Evolutionary conservation across 2,113 vertebrate genomes (phyloP), one percentile per base, ranked within the genome.

Genomic region (Nipponia nippon): DNA sequence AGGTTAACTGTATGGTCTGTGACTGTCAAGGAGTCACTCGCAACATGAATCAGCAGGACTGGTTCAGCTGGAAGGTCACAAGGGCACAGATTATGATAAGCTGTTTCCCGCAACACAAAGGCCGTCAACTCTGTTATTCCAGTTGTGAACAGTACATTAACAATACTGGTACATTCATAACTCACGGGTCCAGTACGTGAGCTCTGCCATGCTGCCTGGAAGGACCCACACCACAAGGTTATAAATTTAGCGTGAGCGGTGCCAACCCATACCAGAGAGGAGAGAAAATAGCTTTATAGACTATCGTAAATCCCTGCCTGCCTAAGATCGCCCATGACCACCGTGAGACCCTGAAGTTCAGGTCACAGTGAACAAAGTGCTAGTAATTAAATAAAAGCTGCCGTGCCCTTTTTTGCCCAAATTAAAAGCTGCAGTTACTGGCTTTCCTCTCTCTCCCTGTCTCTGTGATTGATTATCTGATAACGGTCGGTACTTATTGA

Each of bases 51-150:
- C 87, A 97, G 93, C 80, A 96, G 21, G 30, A 59, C 71, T 52
- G 87, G 77, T 65, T 88, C 2, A 27, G 59, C 90, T 96, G 92
- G 95, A 83, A 95, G 94, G 96, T 92, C 87, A 65, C 72, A 49
- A 34, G 69, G 94, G 86, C 85, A 40, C 44, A 49, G 83, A 79
- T 69, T n/a, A 36, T 5, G 90, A 96, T 94, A 95, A 96, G 92
- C 87, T 46, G 63, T 65, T 97, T 96, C 97, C 91, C 67, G 2
- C 62, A 56, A 93, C 65, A 93, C 94, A 92, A 92, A 93, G 71
- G 83, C 76, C 0, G 7, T 61, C 94, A 92, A n/a, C 82, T 69
- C 88, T 98, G 95, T 97, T 97, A 96, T 97, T 83, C 76, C 93
- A 93, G 89, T 77, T 55, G 82, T 40, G 15, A 88, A 65, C 82